Evolutionary conservation across 2,888 invertebrate species (phyloP), one percentile per base, ranked within the genome.

Genomic region (Leucozona laternaria): DNA sequence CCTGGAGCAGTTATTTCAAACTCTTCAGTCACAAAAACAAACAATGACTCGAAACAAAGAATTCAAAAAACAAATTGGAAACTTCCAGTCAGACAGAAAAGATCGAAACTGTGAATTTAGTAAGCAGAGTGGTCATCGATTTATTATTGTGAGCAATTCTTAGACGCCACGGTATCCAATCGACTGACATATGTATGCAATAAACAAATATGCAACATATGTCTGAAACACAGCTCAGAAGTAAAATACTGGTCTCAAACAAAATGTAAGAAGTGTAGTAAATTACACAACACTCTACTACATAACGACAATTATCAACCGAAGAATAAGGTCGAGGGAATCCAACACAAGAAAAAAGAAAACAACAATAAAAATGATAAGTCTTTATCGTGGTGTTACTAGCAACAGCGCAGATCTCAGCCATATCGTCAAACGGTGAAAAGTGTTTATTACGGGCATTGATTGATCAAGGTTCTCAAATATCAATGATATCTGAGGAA

Each of bases 391-490:
- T 28, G 28, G 28, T 28, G 5, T 5, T 28, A 28, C 5, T 28
- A 28, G 34, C 28, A 5, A 28, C 28, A 28, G 62, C 70, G 15
- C 71, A 71, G 45, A 60, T 88, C 31, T 55, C 60, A 45, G 73
- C 83, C 17, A 79, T 60, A 60, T 43, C 87, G 53, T 25, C 11
- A 45, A 50, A 78, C 73, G 80, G 68, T 5, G 80, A 73, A 57
- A 76, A 57, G 25, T 22, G 71, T 40, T 34, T 45, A 20, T 48
- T 82, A 37, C 50, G 81, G 75, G 81, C 76, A 4, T 55, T 88
- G 25, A 78, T 84, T 13, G 78, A 79, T 55, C 80, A 79, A 34
- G 73, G 78, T 25, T 73, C 85, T n/a, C 81, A 86, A 45, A 55
- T 66, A 37, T 81, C 80, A 13, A 71, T 72, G 10, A 43, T 84